A percentile compares a stretch with the other conserved stretches of the same genome.
Evolutionary conservation across 2,888 invertebrate genomes (phyloP).

Genomic region (Parnassius apollo): DNA sequence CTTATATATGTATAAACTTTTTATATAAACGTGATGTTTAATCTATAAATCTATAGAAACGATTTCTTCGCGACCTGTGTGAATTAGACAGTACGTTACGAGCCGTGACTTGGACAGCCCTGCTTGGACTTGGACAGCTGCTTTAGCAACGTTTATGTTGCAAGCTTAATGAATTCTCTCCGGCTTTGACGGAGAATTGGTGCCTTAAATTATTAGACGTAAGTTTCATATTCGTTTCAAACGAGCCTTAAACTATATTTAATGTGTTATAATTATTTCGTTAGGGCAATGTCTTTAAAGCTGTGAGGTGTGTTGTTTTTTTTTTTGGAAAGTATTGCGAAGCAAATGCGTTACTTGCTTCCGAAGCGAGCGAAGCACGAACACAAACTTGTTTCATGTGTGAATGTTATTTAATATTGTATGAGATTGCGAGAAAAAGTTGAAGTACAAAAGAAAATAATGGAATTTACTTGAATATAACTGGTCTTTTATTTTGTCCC

Average conservation of each 20-base stretch:
- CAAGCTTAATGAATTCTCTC: neutral
- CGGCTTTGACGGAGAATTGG: slow-evolving; percentile 1
- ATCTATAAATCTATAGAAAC: too few relatives aligned
- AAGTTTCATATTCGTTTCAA: slow-evolving; percentile 16
- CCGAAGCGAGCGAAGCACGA: slow-evolving; percentile 26
- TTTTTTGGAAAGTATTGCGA: neutral
- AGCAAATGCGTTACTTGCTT: neutral
- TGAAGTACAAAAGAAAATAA: slow-evolving; percentile 76
- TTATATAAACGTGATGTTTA: too few relatives aligned
- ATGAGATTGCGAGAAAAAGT: slow-evolving; percentile 63
- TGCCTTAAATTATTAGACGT: slow-evolving; percentile 17
- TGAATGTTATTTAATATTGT: slow-evolving; percentile 71
- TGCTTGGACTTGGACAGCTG: too few relatives aligned
- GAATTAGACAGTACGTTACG: too few relatives aligned
- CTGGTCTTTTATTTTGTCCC: slow-evolving; percentile 58
- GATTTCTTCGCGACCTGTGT: too few relatives aligned
- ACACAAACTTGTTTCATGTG: slow-evolving; percentile 45
- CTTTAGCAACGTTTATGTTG: neutral
- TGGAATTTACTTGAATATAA: slow-evolving; percentile 62
- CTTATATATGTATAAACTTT: too few relatives aligned
- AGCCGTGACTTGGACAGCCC: too few relatives aligned
- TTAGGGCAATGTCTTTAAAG: slow-evolving; percentile 7
- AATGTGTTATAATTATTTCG: slow-evolving; percentile 1
- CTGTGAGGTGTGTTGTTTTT: neutral
- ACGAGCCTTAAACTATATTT: slow-evolving; percentile 12